Evolutionary conservation across 2,113 vertebrate species (phyloP), one percentile per base, ranked within the genome.

Genomic region (Xenopus tropicalis): DNA sequence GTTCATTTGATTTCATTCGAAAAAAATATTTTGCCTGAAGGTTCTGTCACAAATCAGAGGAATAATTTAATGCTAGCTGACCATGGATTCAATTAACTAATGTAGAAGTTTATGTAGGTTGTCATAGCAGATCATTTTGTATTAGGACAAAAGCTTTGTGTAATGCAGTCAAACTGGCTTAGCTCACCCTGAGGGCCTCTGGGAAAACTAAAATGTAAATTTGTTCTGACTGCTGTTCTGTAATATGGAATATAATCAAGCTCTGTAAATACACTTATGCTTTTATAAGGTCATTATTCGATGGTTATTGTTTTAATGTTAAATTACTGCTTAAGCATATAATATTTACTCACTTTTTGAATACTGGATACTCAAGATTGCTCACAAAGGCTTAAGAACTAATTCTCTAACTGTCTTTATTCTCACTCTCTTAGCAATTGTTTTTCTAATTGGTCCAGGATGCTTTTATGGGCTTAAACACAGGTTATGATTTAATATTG

Each of bases 71-170:
- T 82, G 19, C 24, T 79, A 77, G 70, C 77, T 79, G 63, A 75
- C 79, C 79, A 65, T 54, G 66, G 64, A 80, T 86, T 85, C 72
- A 71, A 68, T 85, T 84, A 82, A 79, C 78, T 80, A 81, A 71
- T 76, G 74, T 72, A 76, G 64, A 75, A 82, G 78, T 86, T 84
- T 77, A 74, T 62, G 52, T 68, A 79, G 79, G 24, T 65, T 70
- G 66, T 76, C 75, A 48, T 51, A 59, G 70, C 66, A 78, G 61
- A 69, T 80, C 64, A n/a, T 78, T 82, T 81, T 61, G 11, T 8
- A n/a, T 75, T 56, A 68, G 12, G 21, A 64, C 64, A 68, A 72
- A 80, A 14, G n/a, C 25, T 79, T 78, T 74, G 76, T 70, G 75
- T 74, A 74, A 72, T 43, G 11, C 24, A 42, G 29, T 79, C 74